phyloP scores from a whole-genome alignment of 2,888 invertebrate species.

The Amiota communis region DNA sequence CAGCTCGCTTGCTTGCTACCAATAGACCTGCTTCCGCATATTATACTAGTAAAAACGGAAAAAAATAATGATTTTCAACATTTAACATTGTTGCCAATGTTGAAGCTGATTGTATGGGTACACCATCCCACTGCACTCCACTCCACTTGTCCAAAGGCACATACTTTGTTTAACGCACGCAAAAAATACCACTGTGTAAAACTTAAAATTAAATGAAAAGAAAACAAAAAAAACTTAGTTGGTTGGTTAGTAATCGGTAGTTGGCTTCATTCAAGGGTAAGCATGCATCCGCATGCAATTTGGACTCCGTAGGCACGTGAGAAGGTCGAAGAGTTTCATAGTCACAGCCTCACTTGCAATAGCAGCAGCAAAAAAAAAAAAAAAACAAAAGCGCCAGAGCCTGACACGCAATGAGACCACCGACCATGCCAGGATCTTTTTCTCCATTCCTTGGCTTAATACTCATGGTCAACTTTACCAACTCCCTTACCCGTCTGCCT shows the following conservation, averaged over 20 bases:
- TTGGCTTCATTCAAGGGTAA: constrained; percentile 3
- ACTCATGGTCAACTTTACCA: constrained; percentile 16
- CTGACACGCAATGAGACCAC: constrained; percentile 27
- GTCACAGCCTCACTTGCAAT: background rate
- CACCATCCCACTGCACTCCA: no score
- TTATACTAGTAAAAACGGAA: background rate
- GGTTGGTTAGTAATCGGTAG: background rate
- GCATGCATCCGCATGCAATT: constrained; percentile 12
- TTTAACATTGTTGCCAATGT: constrained; percentile 9
- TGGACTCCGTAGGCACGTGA: background rate
- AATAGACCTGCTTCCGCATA: constrained; percentile 14
- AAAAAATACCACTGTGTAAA: constrained; percentile 2
- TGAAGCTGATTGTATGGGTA: background rate
- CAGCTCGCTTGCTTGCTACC: no score
- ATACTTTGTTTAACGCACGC: constrained; percentile 19
- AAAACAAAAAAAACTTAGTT: background rate
- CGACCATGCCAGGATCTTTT: constrained; percentile 13
- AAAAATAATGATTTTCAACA: background rate
- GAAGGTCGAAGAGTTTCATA: background rate
- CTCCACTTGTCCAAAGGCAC: no score
- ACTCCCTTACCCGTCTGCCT: constrained; percentile 30
- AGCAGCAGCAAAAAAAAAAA: constrained; percentile 4
- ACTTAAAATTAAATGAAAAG: background rate
- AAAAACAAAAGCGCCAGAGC: background rate
- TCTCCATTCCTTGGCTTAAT: background rate